Evolutionary conservation across 2,113 vertebrate species (phyloP).

Genomic region (Paramisgurnus dabryanus): DNA sequence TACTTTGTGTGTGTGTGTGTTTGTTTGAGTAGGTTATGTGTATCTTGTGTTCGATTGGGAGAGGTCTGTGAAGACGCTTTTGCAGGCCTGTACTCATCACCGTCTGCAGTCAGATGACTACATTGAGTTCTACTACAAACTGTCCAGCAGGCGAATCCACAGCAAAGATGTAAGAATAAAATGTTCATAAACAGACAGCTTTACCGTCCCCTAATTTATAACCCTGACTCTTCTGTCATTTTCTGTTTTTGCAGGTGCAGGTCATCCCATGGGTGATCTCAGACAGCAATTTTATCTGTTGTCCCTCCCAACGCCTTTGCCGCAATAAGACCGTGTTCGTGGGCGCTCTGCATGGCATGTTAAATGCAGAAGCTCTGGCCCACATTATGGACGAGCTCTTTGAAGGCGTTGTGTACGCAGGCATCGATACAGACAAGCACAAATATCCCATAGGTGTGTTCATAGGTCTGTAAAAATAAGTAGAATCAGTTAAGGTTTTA

Average conservation of each 20-base stretch:
- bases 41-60: conserved; percentile 96
- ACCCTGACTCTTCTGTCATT: background rate
- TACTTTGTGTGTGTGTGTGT: background rate
- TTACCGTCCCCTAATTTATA: background rate
- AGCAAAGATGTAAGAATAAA: conserved; percentile 89
- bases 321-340: conserved; percentile 97
- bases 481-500: background rate
- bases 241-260: conserved; percentile 82
- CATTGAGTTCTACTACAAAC: conserved; percentile 96
- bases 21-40: conserved; percentile 82
- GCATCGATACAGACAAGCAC: conserved; percentile 99
- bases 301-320: conserved; percentile 88
- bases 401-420: conserved; percentile 92
- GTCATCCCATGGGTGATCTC: conserved; percentile 98
- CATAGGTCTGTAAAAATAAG: background rate
- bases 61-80: conserved; percentile 91
- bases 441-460: conserved; percentile 93
- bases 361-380: conserved; percentile 93
- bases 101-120: conserved; percentile 86
- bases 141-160: conserved; percentile 96
- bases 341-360: conserved; percentile 94
- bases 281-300: conserved; percentile 94
- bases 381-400: conserved; percentile 95
- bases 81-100: conserved; percentile 92
- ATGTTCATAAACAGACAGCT: background rate